Percentiles rank a stretch among this genome's conserved stretches.
These are phyloP conservation scores for Drosophila nr. medialis DNA, from an alignment of 2,888 invertebrate species.

Conservation along the genomic window DNA sequence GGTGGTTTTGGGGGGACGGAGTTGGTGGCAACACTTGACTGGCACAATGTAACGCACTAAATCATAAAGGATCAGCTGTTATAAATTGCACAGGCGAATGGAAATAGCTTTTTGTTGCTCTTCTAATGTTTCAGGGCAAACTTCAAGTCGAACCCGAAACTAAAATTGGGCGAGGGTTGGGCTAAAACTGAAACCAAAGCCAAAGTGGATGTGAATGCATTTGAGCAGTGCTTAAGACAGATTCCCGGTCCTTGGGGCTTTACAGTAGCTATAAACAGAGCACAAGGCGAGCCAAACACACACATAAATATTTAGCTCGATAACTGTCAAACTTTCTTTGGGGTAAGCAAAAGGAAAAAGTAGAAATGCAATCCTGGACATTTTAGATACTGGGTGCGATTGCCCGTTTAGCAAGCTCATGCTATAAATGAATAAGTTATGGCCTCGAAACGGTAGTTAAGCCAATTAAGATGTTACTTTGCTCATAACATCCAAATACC, in stretches of 20 bases:
- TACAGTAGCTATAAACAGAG: constrained; percentile 7
- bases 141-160: constrained; percentile 9
- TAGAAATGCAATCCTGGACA: constrained; percentile 48
- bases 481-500: constrained; percentile 4
- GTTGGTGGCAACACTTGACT: not conserved
- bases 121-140: constrained; percentile 12
- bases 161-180: not conserved
- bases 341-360: constrained; percentile 28
- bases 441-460: constrained; percentile 8
- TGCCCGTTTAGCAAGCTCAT: constrained; percentile 12
- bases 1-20: not conserved
- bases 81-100: constrained; percentile 58
- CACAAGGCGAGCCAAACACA: not conserved
- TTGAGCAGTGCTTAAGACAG: constrained; percentile 62
- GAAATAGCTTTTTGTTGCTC: constrained; percentile 38
- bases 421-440: constrained; percentile 34
- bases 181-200: constrained; percentile 19
- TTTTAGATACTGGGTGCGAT: constrained; percentile 46
- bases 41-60: constrained; percentile 56
- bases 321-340: constrained; percentile 49
- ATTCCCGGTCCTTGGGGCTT: constrained; percentile 35
- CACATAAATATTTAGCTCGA: constrained; percentile 18
- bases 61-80: constrained; percentile 68
- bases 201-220: constrained; percentile 75
- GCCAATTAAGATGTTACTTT: constrained; percentile 26